Conservation (phyloP, 2,888 invertebrate species). For the Cabera pusaria region DNA sequence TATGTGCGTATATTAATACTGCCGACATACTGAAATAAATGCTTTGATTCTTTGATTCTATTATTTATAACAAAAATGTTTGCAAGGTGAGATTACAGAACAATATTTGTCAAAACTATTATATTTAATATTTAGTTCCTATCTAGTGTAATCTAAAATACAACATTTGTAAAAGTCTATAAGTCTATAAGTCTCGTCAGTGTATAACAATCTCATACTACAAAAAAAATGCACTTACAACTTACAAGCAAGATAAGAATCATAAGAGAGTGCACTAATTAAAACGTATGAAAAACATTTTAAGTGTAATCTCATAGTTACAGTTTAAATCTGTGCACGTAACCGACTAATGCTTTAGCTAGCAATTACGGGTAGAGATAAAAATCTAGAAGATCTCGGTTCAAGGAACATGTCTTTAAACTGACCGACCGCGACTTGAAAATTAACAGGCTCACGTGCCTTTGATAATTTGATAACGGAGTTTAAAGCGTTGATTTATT, state of each 20-base stretch:
- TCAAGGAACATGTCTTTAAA: conserved; percentile 76
- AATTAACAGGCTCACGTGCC: conserved; percentile 77
- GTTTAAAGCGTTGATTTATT: conserved; percentile 73
- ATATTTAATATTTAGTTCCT: too few relatives aligned
- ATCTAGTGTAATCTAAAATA: too few relatives aligned
- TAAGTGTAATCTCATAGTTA: conserved; percentile 42
- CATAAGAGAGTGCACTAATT: conserved; percentile 28
- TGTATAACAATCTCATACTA: conserved; percentile 7
- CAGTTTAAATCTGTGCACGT: conserved; percentile 46
- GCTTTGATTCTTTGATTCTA: too few relatives aligned
- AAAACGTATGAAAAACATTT: conserved; percentile 25
- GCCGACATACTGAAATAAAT: too few relatives aligned
- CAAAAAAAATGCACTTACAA: not conserved
- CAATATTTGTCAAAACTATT: too few relatives aligned
- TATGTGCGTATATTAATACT: too few relatives aligned
- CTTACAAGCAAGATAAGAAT: conserved; percentile 10
- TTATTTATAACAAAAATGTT: too few relatives aligned
- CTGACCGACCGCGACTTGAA: conserved; percentile 64
- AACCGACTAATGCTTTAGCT: conserved; percentile 67
- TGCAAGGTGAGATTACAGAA: too few relatives aligned
- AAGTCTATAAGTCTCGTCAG: too few relatives aligned
- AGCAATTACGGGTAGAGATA: conserved; percentile 70
- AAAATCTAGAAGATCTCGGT: conserved; percentile 58
- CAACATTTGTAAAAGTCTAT: too few relatives aligned
- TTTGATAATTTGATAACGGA: conserved; percentile 81